Percentiles rank a stretch among this genome's conserved stretches.
phyloP scores from a whole-genome alignment of 2,888 invertebrate species.

The Steinernema carpocapsae region DNA sequence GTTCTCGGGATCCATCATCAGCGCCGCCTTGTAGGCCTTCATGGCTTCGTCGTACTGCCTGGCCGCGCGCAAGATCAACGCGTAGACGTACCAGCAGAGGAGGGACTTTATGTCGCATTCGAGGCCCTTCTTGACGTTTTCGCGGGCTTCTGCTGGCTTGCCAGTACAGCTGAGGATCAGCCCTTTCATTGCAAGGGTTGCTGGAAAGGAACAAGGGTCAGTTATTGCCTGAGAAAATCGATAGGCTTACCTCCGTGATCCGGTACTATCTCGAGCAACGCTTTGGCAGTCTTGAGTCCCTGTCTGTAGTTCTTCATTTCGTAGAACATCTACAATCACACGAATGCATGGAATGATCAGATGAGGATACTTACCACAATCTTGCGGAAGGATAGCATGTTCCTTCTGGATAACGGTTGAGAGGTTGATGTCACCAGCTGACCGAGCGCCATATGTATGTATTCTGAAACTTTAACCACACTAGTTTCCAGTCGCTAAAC shows the following conservation, averaged over 20 bases:
- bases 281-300: slow-evolving; percentile 98
- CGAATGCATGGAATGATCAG: not conserved
- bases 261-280: slow-evolving; percentile 91
- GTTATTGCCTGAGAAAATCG: slow-evolving; percentile 5
- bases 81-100: slow-evolving; percentile 99
- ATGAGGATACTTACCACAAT: slow-evolving; percentile 84
- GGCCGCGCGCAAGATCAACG: slow-evolving; percentile 82
- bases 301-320: slow-evolving; percentile 99
- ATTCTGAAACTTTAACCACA: no score
- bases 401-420: slow-evolving; percentile 86
- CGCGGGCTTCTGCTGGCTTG: slow-evolving; percentile 93
- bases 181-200: slow-evolving; percentile 99
- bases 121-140: slow-evolving; percentile 91
- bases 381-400: slow-evolving; percentile 98
- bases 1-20: slow-evolving; percentile 87
- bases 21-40: slow-evolving; percentile 96
- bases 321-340: slow-evolving; percentile 88
- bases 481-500: no score
- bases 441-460: slow-evolving; percentile 41
- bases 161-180: slow-evolving; percentile 95
- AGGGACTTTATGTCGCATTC: slow-evolving; percentile 94
- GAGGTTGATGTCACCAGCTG: slow-evolving; percentile 48
- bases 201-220: slow-evolving; percentile 72
- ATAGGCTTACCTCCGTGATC: slow-evolving; percentile 86
- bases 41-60: slow-evolving; percentile 99